Evolutionary conservation across 2,888 invertebrate species (phyloP).

Genomic region (Eupeodes luniger): DNA sequence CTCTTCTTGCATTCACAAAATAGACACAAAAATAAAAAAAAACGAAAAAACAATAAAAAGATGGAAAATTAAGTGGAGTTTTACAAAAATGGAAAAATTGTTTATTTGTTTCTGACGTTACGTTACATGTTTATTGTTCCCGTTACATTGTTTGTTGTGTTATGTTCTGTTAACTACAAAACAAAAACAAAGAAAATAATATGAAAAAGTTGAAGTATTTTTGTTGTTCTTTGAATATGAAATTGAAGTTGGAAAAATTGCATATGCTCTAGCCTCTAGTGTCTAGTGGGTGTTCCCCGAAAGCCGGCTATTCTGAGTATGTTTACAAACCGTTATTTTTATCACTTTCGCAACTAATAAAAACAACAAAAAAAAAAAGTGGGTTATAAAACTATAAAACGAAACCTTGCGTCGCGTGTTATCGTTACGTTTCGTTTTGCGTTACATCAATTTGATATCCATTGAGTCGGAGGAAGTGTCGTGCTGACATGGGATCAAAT

Average conservation of each 20-base stretch:
- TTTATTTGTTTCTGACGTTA: conserved; percentile 34
- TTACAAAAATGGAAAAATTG: conserved; percentile 23
- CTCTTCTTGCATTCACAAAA: conserved; percentile 21
- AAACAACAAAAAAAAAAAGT: conserved; percentile 7
- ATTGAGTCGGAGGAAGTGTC: conserved; percentile 49
- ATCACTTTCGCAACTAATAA: conserved; percentile 41
- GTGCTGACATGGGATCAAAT: conserved; percentile 61
- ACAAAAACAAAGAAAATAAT: conserved; percentile 9
- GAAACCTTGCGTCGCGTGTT: conserved; percentile 52
- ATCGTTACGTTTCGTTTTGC: conserved; percentile 27
- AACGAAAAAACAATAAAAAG: neutral
- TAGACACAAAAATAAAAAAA: neutral
- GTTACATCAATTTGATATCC: conserved; percentile 40
- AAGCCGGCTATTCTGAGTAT: conserved; percentile 49
- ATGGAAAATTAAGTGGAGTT: conserved; percentile 34
- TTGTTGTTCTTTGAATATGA: conserved; percentile 23
- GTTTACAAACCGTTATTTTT: conserved; percentile 62
- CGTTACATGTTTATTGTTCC: conserved; percentile 18
- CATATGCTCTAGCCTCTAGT: neutral
- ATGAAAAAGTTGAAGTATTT: conserved; percentile 28
- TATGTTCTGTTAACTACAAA: conserved; percentile 15
- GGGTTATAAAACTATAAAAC: conserved; percentile 9
- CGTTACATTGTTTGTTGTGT: conserved; percentile 33
- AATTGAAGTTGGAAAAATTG: conserved; percentile 7
- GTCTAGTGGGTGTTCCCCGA: conserved; percentile 1